Evolutionary conservation across 1,140 invertebrate genomes (phyloP), one percentile per base, ranked within the genome.

Genomic region (Harpegnathos saltator): DNA sequence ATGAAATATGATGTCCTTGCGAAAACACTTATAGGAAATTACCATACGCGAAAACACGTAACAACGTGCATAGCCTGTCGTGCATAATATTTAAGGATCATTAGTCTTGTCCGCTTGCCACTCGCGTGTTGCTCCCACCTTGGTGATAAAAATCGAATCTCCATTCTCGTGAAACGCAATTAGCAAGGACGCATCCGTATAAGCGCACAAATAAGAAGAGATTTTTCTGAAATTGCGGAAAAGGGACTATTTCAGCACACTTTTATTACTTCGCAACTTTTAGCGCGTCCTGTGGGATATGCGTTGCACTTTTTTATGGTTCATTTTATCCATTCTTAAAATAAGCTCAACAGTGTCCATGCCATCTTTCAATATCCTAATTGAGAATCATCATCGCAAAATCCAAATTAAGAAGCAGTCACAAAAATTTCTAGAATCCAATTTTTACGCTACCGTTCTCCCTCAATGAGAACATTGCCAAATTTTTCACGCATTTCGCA

Each of bases 21-120:
- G 38, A 19, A 74, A 74, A 62, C 17, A 74, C 59, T 73, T 61
- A 26, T 22, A 5, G 33, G 14, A 4, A 73, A 74, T 74, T 74
- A 38, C 56, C 62, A 61, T 61, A 33, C n/a, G 1, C 26, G 5
- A 2, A 3, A 38, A 56, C 14, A 50, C 15, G 19, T 50, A 29
- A 54, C 22, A 33, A 63, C n/a, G 14, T 4, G 1, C n/a, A n/a
- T n/a, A n/a, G n/a, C 4, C 5, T 11, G 7, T 29, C 59, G 44
- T n/a, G 15, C n/a, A 1, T 65, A 65, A 33, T 54, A 66, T n/a
- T 77, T 33, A 19, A 52, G 15, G 26, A 75, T 65, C 61, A 77
- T 77, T 33, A 65, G 12, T 77, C 61, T 65, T 44, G 38, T 44
- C 38, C 38, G 7, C 11, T 77, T 38, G 48, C 14, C 48, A 77